Evolutionary conservation across 2,113 vertebrate species (phyloP), one percentile per base, ranked within the genome.

Genomic region (Anas platyrhynchos): DNA sequence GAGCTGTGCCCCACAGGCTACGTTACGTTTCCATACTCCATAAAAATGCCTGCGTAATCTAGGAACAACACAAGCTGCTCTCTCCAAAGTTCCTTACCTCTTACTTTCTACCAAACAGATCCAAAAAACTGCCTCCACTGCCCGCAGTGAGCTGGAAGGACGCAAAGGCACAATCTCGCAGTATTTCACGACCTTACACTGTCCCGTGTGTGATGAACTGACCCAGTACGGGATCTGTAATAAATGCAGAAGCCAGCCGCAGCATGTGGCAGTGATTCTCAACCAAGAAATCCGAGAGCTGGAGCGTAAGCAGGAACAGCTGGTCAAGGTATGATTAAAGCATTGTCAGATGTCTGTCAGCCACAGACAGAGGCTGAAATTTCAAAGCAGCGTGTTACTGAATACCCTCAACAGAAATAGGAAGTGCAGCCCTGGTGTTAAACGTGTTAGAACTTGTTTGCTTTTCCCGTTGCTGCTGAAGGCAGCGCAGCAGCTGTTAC

Each of bases 101-200:
- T 63, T 41, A 41, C 50, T 50, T 84, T 43, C 31, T 95, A 85
- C 72, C 44, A 46, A 32, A 36, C 97, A 99, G 99, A 98, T 99
- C 91, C 99, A 99, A 82, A 99, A 99, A 97, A 97, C 98, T 7
- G 97, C 98, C 92, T 98, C 98, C 11, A 91, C 97, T 2, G 97
- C 93, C 9, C 93, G 54, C 11, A 98, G 94, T 16, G 98, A 99
- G 46, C 97, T 98, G 2, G 97, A 95, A n/a, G 97, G 98, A 50
- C 98, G 98, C 94, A 99, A 99, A 96, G 98, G 99, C 90, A 99
- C 99, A 52, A 99, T 99, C 94, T 99, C 99, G 11, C 99, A 99
- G 74, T 99, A 99, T 88, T 99, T 99, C 97, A 99, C 99, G 20
- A 99, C 99, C 17, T 97, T 99, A 56, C 99, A 99, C 97, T 99